Conservation (phyloP, 2,797 vertebrate genomes). For the Eidolon dupreanum region DNA sequence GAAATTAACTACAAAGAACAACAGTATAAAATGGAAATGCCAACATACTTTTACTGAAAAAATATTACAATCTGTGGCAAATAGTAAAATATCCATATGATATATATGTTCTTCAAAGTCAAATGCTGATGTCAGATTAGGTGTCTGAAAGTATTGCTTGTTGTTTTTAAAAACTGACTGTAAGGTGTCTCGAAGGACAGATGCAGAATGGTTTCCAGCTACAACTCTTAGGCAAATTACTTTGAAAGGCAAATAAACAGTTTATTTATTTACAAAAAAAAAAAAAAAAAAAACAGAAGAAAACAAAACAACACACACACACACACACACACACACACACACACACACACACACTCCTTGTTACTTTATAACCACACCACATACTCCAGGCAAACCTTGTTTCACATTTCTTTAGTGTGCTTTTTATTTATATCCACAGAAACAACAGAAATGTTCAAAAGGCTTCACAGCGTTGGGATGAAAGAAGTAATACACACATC, state of each 20-base stretch:
- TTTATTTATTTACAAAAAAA: neutral
- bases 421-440: neutral
- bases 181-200: slow-evolving; percentile 27
- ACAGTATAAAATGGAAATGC: slow-evolving; percentile 36
- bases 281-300: neutral
- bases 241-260: slow-evolving; percentile 9
- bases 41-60: slow-evolving; percentile 37
- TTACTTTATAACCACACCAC: slow-evolving; percentile 20
- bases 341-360: neutral
- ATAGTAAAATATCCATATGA: neutral
- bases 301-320: too few species aligned
- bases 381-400: neutral
- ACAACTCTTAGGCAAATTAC: slow-evolving; percentile 20
- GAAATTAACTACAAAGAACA: slow-evolving; percentile 44
- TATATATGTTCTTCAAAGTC: neutral
- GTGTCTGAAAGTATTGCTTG: neutral
- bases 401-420: neutral
- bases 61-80: neutral
- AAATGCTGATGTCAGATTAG: slow-evolving; percentile 21
- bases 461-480: neutral
- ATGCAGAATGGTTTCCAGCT: neutral
- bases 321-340: too few species aligned
- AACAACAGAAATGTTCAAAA: slow-evolving; percentile 38
- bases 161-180: neutral
- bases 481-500: neutral